Evolutionary conservation across 2,888 invertebrate species (phyloP).

Genomic region (Xanthostigma xanthostigma): DNA sequence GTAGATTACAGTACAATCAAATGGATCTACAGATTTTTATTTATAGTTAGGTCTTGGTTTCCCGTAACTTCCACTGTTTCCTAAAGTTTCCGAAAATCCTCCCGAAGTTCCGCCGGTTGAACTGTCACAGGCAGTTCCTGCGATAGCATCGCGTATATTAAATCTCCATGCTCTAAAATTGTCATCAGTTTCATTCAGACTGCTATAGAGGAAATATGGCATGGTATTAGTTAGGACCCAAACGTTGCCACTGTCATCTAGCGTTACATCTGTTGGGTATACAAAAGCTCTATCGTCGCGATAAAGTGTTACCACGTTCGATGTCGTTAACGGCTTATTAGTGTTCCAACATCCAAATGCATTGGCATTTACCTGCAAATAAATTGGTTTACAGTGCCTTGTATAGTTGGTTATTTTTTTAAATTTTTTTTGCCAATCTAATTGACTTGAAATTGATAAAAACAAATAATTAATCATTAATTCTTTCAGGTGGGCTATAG

Average conservation of each 20-base stretch:
- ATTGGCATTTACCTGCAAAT: conserved; percentile 39
- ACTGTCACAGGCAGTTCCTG: conserved; percentile 28
- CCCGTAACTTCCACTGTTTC: too few species aligned
- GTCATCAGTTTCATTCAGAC: conserved; percentile 38
- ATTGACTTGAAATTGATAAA: too few species aligned
- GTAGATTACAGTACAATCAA: too few species aligned
- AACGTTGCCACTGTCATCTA: conserved; percentile 44
- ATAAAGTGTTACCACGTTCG: conserved; percentile 40
- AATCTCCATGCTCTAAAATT: conserved; percentile 49
- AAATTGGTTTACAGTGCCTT: not conserved
- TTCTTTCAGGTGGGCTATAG: too few species aligned
- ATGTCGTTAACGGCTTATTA: conserved; percentile 29
- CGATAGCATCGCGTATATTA: conserved; percentile 25
- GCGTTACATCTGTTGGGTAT: conserved; percentile 54
- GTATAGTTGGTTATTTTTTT: too few species aligned
- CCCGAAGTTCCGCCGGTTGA: too few species aligned
- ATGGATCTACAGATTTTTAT: too few species aligned
- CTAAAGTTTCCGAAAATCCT: too few species aligned
- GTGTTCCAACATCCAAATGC: conserved; percentile 66
- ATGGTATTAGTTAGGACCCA: conserved; percentile 55
- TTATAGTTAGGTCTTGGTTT: too few species aligned
- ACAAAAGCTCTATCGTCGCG: conserved; percentile 43
- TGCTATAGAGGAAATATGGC: conserved; percentile 48
- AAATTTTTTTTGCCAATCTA: too few species aligned
- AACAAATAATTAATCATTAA: too few species aligned